Base-by-base conservation (phyloP, 2,888 invertebrate genomes). In the Brenthis daphne region DNA sequence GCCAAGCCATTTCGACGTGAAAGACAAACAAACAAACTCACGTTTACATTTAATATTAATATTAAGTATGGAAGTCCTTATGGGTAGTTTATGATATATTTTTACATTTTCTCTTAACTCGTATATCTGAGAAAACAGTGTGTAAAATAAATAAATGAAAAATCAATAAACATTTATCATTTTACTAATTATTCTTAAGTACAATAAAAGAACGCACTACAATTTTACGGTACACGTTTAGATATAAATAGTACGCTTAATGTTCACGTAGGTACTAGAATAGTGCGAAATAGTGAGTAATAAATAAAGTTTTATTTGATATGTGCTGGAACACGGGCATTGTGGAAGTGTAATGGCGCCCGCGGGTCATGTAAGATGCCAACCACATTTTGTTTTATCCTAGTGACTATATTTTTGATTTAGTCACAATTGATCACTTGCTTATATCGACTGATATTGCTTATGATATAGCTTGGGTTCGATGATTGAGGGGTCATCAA, bases 261-360 rank as follows among this genome's bases (percentile, higher is more conserved):
- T 68, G 71, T 51, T 57, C 67, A 69, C 65, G 67, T 69, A 75
- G 64, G 66, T 69, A 73, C 64, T 37, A 67, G 72, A 67, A 67
- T 67, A 64, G 69, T 70, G 73, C 68, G 73, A 65, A 74, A 78
- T 72, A 82, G 84, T 82, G 85, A 83, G 84, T 82, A 81, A 80
- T 89, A 88, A 88, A 89, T 88, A 87, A 83, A 77, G 80, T 82
- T 85, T 85, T 85, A 86, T 87, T 87, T 84, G 84, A 84, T 85
- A 83, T 82, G 83, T 80, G 79, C 79, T 83, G 78, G 81, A 80
- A 82, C 79, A 80, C 81, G 82, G 64, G 64, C 53, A 67, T 57
- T 67, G 69, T 67, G 64, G 29, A 63, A 51, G 33, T 53, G 80
- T 85, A 83, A 88, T 80, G 82, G 78, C 77, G 75, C 88, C 84